Evolutionary conservation across 2,797 vertebrate genomes (phyloP).

Genomic region (Ispidina picta): DNA sequence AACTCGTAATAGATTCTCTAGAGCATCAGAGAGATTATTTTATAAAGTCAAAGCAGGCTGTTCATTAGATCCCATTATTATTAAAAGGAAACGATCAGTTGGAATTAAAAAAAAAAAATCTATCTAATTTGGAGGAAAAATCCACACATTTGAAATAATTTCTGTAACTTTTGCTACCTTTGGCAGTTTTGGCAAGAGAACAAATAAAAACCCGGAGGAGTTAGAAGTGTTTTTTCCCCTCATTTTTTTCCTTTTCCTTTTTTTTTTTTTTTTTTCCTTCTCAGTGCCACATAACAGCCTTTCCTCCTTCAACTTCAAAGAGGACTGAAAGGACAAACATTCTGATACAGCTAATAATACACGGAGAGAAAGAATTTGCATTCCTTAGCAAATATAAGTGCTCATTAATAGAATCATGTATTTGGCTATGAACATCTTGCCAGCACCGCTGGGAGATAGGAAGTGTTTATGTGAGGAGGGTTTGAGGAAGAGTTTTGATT

Average conservation of each 20-base stretch:
- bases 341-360: slow-evolving; percentile 59
- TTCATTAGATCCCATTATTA: slow-evolving; percentile 58
- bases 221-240: neutral
- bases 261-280: neutral
- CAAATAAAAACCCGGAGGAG: slow-evolving; percentile 19
- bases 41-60: slow-evolving; percentile 46
- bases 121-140: slow-evolving; percentile 47
- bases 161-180: slow-evolving; percentile 54
- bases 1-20: slow-evolving; percentile 35
- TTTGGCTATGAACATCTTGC: slow-evolving; percentile 62
- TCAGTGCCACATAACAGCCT: slow-evolving; percentile 19
- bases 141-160: slow-evolving; percentile 20
- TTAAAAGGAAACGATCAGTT: slow-evolving; percentile 44
- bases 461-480: neutral
- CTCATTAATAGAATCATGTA: slow-evolving; percentile 69
- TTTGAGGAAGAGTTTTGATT: slow-evolving; percentile 49
- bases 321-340: slow-evolving; percentile 46
- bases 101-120: neutral
- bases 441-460: slow-evolving; percentile 39
- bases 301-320: slow-evolving; percentile 39
- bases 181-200: slow-evolving; percentile 3
- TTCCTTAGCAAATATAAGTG: slow-evolving; percentile 59
- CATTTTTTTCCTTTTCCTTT: no score
- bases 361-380: slow-evolving; percentile 39
- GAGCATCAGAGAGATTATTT: slow-evolving; percentile 58